Base-by-base conservation (phyloP, 2,888 invertebrate genomes). In the Acronicta leporina region DNA sequence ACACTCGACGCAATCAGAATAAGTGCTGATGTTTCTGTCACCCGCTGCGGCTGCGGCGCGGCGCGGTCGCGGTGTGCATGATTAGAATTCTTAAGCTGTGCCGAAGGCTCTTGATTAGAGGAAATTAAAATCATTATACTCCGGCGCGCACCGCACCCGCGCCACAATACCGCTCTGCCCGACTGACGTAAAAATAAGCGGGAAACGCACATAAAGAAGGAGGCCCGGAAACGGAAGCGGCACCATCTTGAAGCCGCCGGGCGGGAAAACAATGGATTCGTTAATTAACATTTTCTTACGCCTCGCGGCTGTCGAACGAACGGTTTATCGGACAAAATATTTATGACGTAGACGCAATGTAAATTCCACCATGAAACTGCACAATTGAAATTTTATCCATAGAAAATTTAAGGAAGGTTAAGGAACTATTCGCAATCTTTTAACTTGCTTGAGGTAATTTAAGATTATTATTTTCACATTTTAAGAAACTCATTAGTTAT, bases 271-370 rank as follows among this genome's bases (percentile, higher is more conserved):
- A 96, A 96, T 96, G 95, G 96, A 94, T 95, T 95, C 96, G 96
- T 96, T 96, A 96, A 96, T 96, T 96, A 96, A 96, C 96, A 96
- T 96, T 96, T 96, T 96, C 96, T 96, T 96, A 95, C 94, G 94
- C 95, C 93, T 94, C 92, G 92, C 92, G 94, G 93, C 94, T 93
- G 94, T 94, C 94, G 94, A 94, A 94, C 93, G 90, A 92, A 94
- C 92, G 92, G 92, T 94, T 94, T 94, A 94, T 94, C 95, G 94
- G 94, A 93, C 94, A 91, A 94, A 94, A 93, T 94, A 93, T 94
- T 94, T 94, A 94, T 92, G 92, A 91, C 90, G 91, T 84, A 89
- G 88, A 87, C 88, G 85, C 86, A 86, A 91, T 90, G 89, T 83
- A 92, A 92, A 91, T 92, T 90, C 90, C 87, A 80, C 87, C 86